Conservation (phyloP, 2,888 invertebrate species). For the Trachelus stipa region DNA sequence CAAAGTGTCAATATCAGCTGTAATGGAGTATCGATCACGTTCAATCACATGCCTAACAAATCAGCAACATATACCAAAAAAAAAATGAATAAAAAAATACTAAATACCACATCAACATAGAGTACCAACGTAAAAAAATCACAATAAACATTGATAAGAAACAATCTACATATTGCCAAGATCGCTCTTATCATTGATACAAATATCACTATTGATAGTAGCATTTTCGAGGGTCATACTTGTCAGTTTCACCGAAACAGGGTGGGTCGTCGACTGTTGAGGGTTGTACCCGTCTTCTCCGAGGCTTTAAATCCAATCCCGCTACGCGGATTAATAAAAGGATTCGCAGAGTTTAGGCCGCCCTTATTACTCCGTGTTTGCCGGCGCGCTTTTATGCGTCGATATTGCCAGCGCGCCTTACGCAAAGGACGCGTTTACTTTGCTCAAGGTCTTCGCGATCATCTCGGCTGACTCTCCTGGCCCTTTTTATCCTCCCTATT, state of each 20-base stretch:
- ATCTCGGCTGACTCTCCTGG: neutral
- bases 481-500: neutral
- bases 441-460: neutral
- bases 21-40: neutral
- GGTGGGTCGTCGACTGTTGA: neutral
- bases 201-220: neutral
- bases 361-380: conserved; percentile 57
- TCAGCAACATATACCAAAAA: neutral
- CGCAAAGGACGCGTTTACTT: conserved; percentile 31
- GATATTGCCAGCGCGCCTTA: conserved; percentile 45
- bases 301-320: conserved; percentile 61
- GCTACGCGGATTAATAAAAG: conserved; percentile 64
- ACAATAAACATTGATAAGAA: too few species aligned
- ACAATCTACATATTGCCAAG: too few species aligned
- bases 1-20: neutral
- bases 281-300: conserved; percentile 3
- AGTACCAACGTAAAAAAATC: too few species aligned
- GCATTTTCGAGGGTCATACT: neutral
- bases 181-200: neutral
- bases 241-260: neutral
- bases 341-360: conserved; percentile 63
- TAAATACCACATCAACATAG: too few species aligned
- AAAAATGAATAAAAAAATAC: neutral
- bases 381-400: conserved; percentile 47
- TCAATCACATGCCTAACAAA: neutral